Evolutionary conservation across 64 coral and sea anemone species (phyloP), one percentile per base, ranked within the genome.

Genomic region (Pocillopora damicornis): DNA sequence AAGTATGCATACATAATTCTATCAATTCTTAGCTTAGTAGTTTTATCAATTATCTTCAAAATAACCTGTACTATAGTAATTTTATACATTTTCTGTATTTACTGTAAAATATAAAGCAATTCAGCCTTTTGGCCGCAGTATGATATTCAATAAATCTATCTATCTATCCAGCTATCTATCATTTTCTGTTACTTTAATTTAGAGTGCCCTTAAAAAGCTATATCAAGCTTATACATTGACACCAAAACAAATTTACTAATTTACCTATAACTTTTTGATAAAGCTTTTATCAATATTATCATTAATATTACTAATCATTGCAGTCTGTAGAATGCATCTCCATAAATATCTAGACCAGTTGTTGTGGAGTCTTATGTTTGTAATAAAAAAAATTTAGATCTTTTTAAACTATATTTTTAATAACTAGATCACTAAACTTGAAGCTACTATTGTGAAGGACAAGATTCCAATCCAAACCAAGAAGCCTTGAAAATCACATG

Each of bases 361-460:
- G 67, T 63, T 82, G 34, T 82, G 37, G 60, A 36, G 35, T 64
- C 22, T 82, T 2, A 18, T n/a, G 51, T 38, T 67, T 20, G 67
- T 42, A 18, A 64, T 82, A 30, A 30, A 20, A 67, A 0, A 18
- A 22, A n/a, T n/a, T 4, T 10, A 66, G 35, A 82, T 82, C 22
- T 18, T 23, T 83, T 83, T 35, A 63, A 45, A 83, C 37, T 77
- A 64, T 66, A 35, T 38, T 77, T 36, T 22, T 9, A 88, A 76
- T 65, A 45, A 88, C 51, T 30, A 88, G 86, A 66, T 65, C 9
- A 65, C 73, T 88, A 74, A 88, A 63, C 75, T 77, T 88, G 59
- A 76, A 88, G 86, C 35, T 78, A 42, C 30, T 30, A 30, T 35
- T 67, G 80, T 13, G 15, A 63, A 77, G 22, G 75, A 65, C 42